Conservation (phyloP, 2,888 invertebrate genomes). For the Drepana falcataria region DNA sequence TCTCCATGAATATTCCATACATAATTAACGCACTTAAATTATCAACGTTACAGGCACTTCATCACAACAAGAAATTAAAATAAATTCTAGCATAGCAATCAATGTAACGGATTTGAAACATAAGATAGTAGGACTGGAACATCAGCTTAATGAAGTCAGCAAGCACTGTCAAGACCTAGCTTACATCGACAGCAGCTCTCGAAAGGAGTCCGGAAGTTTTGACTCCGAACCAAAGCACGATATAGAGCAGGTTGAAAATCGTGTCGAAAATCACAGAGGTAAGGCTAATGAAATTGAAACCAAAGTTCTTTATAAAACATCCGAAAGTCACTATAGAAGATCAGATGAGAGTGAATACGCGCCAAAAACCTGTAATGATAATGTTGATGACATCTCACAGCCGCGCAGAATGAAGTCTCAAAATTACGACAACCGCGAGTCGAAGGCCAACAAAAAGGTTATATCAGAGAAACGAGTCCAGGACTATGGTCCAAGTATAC, state of each 20-base stretch:
- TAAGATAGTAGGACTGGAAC: constrained; percentile 51
- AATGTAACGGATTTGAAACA: constrained; percentile 58
- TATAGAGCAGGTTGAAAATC: constrained; percentile 15
- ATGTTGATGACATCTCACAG: constrained; percentile 14
- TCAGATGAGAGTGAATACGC: constrained; percentile 31
- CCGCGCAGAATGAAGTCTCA: constrained; percentile 12
- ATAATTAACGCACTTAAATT: neutral
- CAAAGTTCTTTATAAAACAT: constrained; percentile 42
- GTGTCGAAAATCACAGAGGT: constrained; percentile 17
- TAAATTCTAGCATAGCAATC: constrained; percentile 54
- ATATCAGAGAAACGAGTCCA: constrained; percentile 22
- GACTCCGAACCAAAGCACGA: constrained; percentile 16
- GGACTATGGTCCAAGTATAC: constrained; percentile 20
- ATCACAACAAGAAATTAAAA: constrained; percentile 54
- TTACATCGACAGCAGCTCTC: constrained; percentile 28
- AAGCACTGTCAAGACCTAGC: constrained; percentile 43
- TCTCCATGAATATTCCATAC: too few species aligned
- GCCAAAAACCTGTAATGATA: constrained; percentile 6
- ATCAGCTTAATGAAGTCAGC: constrained; percentile 48
- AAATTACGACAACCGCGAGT: constrained; percentile 9
- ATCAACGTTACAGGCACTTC: constrained; percentile 43
- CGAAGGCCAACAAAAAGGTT: constrained; percentile 30
- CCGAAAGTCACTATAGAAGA: constrained; percentile 30
- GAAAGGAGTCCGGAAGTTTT: constrained; percentile 21
- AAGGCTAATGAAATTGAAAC: constrained; percentile 31